Percentiles rank a stretch among this genome's conserved stretches.
Evolutionary conservation across 2,888 invertebrate genomes (phyloP).

Genomic region (Mechanitis messenoides): DNA sequence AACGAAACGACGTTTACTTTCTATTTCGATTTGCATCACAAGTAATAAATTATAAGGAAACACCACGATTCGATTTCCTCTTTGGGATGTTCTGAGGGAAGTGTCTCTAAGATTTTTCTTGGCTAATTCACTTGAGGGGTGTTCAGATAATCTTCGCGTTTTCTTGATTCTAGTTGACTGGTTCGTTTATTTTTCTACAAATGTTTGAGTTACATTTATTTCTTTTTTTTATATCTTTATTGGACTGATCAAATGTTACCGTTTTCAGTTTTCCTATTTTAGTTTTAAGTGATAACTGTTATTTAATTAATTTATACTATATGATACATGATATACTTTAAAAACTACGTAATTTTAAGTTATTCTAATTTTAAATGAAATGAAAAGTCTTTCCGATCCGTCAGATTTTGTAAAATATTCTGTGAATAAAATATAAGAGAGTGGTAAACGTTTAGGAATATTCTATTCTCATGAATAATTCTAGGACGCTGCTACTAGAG

Average conservation of each 20-base stretch:
- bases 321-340: not conserved
- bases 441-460: slow-evolving; percentile 1
- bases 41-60: slow-evolving; percentile 29
- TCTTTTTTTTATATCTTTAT: not conserved
- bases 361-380: not conserved
- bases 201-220: not conserved
- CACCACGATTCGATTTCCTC: slow-evolving; percentile 29
- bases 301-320: too few species aligned
- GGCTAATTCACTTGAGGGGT: slow-evolving; percentile 4
- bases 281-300: too few species aligned
- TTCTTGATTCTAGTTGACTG: slow-evolving; percentile 1
- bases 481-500: not conserved
- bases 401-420: slow-evolving; percentile 3
- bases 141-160: slow-evolving; percentile 1
- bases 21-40: slow-evolving; percentile 31
- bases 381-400: not conserved
- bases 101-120: slow-evolving; percentile 3
- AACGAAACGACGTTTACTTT: slow-evolving; percentile 25
- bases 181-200: not conserved
- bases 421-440: not conserved
- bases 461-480: slow-evolving; percentile 4
- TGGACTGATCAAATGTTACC: too few species aligned
- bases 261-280: too few species aligned
- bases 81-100: not conserved
- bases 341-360: not conserved